Evolutionary conservation across 92 coral and sea anemone species (phyloP).

Genomic region (Palythoa grandis): DNA sequence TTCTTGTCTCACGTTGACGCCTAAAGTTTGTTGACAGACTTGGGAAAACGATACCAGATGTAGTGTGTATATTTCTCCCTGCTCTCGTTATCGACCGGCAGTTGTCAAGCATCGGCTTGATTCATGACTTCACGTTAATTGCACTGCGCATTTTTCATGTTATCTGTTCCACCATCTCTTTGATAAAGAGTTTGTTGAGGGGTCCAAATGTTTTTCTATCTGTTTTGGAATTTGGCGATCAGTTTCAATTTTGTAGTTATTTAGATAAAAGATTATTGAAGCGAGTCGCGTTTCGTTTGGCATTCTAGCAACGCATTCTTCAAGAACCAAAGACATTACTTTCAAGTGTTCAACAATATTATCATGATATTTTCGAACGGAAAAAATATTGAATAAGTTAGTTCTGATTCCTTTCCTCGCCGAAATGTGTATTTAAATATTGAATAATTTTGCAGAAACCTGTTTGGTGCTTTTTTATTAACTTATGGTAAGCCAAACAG

Average conservation of each 20-base stretch:
- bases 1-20: slow-evolving; percentile 33
- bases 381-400: neutral
- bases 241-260: neutral
- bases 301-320: slow-evolving; percentile 12
- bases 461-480: no score
- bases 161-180: slow-evolving; percentile 30
- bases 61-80: neutral
- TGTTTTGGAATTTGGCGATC: slow-evolving; percentile 9
- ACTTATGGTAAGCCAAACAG: no score
- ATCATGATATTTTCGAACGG: neutral
- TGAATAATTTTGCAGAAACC: neutral
- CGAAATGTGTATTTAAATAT: neutral
- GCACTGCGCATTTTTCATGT: neutral
- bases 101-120: slow-evolving; percentile 3
- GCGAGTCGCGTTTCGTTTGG: neutral
- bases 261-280: slow-evolving; percentile 7
- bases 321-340: neutral
- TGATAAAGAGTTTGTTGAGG: slow-evolving; percentile 32
- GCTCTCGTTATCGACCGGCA: slow-evolving; percentile 5
- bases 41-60: slow-evolving; percentile 32
- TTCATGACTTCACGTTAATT: neutral
- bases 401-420: no score
- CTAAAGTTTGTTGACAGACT: slow-evolving; percentile 40
- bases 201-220: slow-evolving; percentile 15
- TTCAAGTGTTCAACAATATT: neutral